phyloP scores from a whole-genome alignment of 1,140 invertebrate species.

The Achroia grisella region DNA sequence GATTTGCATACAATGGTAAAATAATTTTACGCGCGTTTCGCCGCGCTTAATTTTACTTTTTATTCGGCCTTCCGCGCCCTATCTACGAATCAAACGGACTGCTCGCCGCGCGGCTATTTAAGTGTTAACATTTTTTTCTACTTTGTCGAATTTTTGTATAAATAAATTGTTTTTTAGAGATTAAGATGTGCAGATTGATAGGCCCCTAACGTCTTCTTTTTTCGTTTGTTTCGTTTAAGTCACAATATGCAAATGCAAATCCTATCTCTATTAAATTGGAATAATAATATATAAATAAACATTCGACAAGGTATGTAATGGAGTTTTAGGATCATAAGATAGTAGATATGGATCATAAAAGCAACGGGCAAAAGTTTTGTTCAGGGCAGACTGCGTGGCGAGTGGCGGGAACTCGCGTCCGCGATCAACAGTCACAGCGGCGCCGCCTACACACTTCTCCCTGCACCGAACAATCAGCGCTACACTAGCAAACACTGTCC shows the following conservation, averaged over 20 bases:
- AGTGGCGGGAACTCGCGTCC: conserved; percentile 26
- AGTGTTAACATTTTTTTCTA: conserved; percentile 61
- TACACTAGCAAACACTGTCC: not conserved
- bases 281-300: too few species aligned
- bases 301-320: not conserved
- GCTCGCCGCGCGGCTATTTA: conserved; percentile 43
- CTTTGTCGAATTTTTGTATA: conserved; percentile 9
- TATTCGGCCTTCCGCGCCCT: conserved; percentile 63
- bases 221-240: too few species aligned
- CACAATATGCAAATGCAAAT: too few species aligned
- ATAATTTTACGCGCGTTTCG: conserved; percentile 73
- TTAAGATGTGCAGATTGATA: too few species aligned
- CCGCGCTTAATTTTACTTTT: conserved; percentile 70
- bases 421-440: conserved; percentile 26
- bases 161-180: too few species aligned
- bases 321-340: not conserved
- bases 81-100: conserved; percentile 70
- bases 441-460: conserved; percentile 21
- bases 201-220: too few species aligned
- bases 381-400: conserved; percentile 61
- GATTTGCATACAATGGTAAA: conserved; percentile 74
- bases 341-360: conserved; percentile 16
- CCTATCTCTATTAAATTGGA: too few species aligned
- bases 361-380: conserved; percentile 11
- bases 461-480: not conserved